These are phyloP conservation scores for Echiichthys vipera DNA, from an alignment of 2,797 vertebrate genomes.

Conservation along the genomic window DNA sequence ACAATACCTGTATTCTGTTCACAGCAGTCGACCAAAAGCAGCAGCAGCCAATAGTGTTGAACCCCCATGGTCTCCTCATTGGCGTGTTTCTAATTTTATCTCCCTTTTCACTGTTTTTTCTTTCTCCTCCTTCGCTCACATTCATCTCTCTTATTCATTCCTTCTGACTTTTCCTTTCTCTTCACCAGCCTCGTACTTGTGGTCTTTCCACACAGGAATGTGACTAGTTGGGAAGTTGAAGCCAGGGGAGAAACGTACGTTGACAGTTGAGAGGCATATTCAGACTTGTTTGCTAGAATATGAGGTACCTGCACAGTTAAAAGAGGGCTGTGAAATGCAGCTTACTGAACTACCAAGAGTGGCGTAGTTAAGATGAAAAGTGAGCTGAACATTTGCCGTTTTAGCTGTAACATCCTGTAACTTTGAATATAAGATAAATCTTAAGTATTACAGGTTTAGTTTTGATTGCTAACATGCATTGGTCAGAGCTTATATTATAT, in stretches of 20 bases:
- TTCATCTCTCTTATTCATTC: conserved; percentile 36
- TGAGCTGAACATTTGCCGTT: background rate
- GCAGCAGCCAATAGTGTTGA: conserved; percentile 67
- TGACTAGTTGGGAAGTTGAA: conserved; percentile 43
- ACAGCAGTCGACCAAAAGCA: conserved; percentile 58
- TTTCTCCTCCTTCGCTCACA: conserved; percentile 16
- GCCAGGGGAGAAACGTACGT: conserved; percentile 30
- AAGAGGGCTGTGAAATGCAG: background rate
- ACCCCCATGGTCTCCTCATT: conserved; percentile 61
- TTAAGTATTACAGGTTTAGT: no score
- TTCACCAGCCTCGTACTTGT: conserved; percentile 36
- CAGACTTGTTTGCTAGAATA: conserved; percentile 74
- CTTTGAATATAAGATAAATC: background rate
- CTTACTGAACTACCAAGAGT: background rate
- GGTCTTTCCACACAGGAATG: conserved; percentile 68
- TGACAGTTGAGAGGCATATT: conserved; percentile 66
- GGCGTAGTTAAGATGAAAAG: background rate
- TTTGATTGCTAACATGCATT: no score
- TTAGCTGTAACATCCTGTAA: background rate
- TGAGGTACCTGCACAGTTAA: conserved; percentile 23
- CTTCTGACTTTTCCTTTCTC: conserved; percentile 17
- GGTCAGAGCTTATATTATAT: no score
- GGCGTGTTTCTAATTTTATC: conserved; percentile 22
- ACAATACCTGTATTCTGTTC: conserved; percentile 72
- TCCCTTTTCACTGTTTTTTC: conserved; percentile 12